Conservation (phyloP, 2,888 invertebrate genomes). For the Drosophila atripex region DNA sequence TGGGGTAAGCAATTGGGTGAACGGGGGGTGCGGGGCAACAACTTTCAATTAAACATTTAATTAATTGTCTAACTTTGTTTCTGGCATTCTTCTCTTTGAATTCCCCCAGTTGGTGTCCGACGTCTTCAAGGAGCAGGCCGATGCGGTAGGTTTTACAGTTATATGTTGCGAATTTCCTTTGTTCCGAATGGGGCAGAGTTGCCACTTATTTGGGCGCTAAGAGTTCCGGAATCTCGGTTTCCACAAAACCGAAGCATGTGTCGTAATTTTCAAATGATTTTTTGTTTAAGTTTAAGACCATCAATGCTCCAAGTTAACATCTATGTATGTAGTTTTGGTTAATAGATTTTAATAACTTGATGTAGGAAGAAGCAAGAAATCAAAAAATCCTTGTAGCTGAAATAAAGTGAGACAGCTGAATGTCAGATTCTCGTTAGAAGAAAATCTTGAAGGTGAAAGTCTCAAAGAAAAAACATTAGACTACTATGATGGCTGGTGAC, state of each 20-base stretch:
- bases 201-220: neutral
- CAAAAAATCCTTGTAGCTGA: neutral
- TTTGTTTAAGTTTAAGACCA: neutral
- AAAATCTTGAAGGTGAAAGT: neutral
- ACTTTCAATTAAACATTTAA: neutral
- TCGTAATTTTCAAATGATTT: neutral
- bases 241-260: neutral
- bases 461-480: neutral
- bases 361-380: neutral
- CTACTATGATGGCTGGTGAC: too few relatives aligned
- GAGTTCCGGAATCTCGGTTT: neutral
- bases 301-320: neutral
- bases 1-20: conserved; percentile 70
- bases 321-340: neutral
- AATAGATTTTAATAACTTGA: neutral
- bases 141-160: conserved; percentile 70
- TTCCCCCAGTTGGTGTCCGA: conserved; percentile 74
- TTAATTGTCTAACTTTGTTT: conserved; percentile 5
- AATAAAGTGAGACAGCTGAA: neutral
- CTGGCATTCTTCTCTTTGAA: neutral
- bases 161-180: conserved; percentile 1
- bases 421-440: neutral
- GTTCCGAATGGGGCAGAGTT: neutral
- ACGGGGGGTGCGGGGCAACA: neutral
- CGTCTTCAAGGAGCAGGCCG: conserved; percentile 74